Conservation (phyloP, 1,140 invertebrate genomes). For the Megathymus violae region DNA sequence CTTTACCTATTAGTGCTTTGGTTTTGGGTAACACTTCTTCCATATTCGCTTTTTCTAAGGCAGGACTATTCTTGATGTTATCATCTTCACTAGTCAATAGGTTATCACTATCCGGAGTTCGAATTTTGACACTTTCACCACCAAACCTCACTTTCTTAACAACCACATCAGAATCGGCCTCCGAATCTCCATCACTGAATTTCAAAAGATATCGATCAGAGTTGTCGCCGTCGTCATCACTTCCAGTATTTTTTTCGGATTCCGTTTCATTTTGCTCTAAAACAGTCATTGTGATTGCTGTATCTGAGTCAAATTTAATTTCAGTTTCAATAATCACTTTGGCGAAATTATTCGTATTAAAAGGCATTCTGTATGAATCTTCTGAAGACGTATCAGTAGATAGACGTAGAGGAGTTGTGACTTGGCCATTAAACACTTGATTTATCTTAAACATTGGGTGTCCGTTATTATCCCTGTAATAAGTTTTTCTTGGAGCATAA, state of each 20-base stretch:
- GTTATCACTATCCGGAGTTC: constrained; percentile 92
- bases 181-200: constrained; percentile 84
- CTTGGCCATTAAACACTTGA: constrained; percentile 60
- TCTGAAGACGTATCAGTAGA: constrained; percentile 76
- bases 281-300: constrained; percentile 91
- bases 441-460: constrained; percentile 67
- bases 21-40: constrained; percentile 49
- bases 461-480: constrained; percentile 48
- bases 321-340: constrained; percentile 91
- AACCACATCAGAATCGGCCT: constrained; percentile 84
- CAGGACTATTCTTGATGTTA: constrained; percentile 47
- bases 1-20: constrained; percentile 61
- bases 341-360: constrained; percentile 72
- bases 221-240: constrained; percentile 80
- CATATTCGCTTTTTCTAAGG: constrained; percentile 50
- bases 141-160: constrained; percentile 90
- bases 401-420: constrained; percentile 54
- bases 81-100: constrained; percentile 82
- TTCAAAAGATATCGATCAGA: constrained; percentile 81
- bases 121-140: constrained; percentile 91
- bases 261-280: constrained; percentile 86
- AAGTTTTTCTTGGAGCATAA: constrained; percentile 64
- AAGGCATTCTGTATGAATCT: constrained; percentile 63
- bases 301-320: constrained; percentile 90
- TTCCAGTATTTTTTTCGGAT: constrained; percentile 70